Percentiles rank a stretch among this genome's conserved stretches.
These are phyloP conservation scores for Oreortyx pictus DNA, from an alignment of 2,797 vertebrate genomes.

Conservation along the genomic window DNA sequence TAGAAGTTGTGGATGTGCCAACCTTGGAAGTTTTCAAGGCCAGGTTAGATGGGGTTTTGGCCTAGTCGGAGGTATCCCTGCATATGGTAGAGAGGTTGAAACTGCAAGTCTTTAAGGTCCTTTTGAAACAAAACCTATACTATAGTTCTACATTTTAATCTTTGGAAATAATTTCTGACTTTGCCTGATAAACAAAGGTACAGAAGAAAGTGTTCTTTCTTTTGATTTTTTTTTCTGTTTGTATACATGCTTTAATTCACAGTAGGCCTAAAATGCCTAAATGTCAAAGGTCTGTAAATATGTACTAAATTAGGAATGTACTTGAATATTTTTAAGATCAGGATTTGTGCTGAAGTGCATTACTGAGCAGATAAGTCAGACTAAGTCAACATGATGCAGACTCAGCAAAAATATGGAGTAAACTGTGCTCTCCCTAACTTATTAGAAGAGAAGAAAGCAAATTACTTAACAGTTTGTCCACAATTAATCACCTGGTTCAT, in stretches of 20 bases:
- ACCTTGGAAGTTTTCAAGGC: not conserved
- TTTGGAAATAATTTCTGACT: not conserved
- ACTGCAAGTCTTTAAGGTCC: not conserved
- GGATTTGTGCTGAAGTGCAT: not conserved
- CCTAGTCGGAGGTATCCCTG: not conserved
- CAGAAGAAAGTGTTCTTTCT: fast-evolving
- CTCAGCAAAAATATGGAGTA: not conserved
- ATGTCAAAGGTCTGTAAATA: not conserved
- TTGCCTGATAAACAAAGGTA: not conserved
- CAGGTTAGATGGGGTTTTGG: not conserved
- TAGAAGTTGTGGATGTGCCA: not conserved
- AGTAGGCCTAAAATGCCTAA: not conserved
- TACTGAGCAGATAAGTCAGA: not conserved
- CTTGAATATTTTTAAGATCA: not conserved
- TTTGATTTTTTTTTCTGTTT: fast-evolving
- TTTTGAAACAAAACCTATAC: not conserved
- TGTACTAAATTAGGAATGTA: not conserved
- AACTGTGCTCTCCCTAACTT: not conserved
- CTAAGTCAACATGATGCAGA: not conserved
- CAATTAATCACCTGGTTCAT: not conserved
- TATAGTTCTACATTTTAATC: not conserved
- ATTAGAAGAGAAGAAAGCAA: not conserved
- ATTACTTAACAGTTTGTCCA: not conserved
- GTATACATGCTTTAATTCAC: not conserved
- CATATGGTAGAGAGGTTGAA: not conserved